Conservation (phyloP, 2,888 invertebrate species). For the Oscheius sp. region DNA sequence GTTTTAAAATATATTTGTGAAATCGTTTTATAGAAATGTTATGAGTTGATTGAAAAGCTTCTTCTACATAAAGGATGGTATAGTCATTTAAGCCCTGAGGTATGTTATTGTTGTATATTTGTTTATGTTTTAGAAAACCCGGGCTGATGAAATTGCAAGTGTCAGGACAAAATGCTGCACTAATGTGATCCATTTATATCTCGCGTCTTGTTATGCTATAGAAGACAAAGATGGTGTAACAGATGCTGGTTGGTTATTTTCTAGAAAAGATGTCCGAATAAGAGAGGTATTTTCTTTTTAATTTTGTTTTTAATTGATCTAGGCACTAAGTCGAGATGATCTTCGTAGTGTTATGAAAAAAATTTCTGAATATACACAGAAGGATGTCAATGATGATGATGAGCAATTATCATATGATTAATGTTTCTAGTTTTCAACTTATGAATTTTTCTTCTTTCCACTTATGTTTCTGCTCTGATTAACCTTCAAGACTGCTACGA, state of each 20-base stretch:
- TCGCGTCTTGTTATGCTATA: constrained; percentile 9
- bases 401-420: neutral
- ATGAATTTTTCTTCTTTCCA: neutral
- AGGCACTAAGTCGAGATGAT: constrained; percentile 1
- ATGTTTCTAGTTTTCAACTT: neutral
- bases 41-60: constrained; percentile 17
- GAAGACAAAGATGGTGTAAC: constrained; percentile 14
- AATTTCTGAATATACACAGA: constrained; percentile 7
- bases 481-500: neutral
- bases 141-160: constrained; percentile 14
- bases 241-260: constrained; percentile 9
- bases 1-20: neutral
- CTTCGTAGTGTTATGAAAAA: constrained; percentile 11
- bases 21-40: constrained; percentile 5
- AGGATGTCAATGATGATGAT: too few relatives aligned
- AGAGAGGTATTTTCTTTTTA: neutral
- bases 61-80: constrained; percentile 14
- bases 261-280: constrained; percentile 6
- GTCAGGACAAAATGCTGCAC: constrained; percentile 5
- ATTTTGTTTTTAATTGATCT: neutral
- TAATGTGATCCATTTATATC: constrained; percentile 1
- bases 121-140: too few relatives aligned
- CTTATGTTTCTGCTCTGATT: neutral
- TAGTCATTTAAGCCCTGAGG: neutral
- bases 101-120: too few relatives aligned